These are phyloP conservation scores for Silurus asotus DNA, from an alignment of 2,113 vertebrate species.

Conservation along the genomic window DNA sequence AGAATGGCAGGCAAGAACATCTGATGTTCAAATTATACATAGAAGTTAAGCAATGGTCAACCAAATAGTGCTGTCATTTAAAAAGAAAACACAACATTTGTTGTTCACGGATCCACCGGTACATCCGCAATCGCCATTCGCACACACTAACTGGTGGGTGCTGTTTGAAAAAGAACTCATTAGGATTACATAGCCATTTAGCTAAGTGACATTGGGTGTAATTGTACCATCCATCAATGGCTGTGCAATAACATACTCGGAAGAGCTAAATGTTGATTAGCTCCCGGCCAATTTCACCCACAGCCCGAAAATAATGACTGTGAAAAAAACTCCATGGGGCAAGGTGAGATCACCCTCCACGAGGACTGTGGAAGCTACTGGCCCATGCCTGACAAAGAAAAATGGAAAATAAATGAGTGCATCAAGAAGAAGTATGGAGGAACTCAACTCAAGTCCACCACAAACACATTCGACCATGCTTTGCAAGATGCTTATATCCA, in stretches of 20 bases:
- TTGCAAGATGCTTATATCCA: neutral
- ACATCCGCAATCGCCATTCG: conserved; percentile 38
- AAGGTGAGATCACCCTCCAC: conserved; percentile 48
- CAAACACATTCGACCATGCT: neutral
- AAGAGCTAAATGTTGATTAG: conserved; percentile 78
- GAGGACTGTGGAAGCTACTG: conserved; percentile 48
- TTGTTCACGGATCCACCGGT: conserved; percentile 3
- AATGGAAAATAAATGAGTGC: conserved; percentile 53
- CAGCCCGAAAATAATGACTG: conserved; percentile 66
- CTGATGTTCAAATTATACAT: neutral
- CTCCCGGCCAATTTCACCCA: conserved; percentile 69
- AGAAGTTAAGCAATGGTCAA: conserved; percentile 31
- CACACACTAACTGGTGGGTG: conserved; percentile 61
- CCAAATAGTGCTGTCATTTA: conserved; percentile 16
- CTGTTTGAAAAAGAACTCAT: conserved; percentile 79
- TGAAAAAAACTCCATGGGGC: conserved; percentile 41
- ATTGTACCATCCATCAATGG: conserved; percentile 82
- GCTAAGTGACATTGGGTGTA: conserved; percentile 76
- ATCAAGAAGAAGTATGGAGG: neutral
- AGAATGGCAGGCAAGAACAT: neutral
- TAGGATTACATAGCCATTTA: conserved; percentile 79
- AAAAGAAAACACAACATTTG: neutral
- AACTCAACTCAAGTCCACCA: neutral
- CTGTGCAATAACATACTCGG: conserved; percentile 74
- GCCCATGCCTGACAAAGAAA: conserved; percentile 59